These are phyloP conservation scores for Hestina assimilis DNA, from an alignment of 1,140 invertebrate species.

Conservation along the genomic window DNA sequence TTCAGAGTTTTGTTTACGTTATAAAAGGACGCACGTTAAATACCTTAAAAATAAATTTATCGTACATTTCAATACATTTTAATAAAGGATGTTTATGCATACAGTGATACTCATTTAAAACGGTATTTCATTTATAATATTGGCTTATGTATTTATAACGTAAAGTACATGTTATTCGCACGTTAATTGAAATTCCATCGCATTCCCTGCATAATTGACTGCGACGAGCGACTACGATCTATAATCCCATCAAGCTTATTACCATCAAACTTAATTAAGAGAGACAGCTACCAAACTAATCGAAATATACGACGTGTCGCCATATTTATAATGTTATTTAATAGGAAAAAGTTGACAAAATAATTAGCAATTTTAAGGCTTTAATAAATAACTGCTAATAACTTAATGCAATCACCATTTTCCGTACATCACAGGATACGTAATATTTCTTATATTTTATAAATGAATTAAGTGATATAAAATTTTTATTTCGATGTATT, in stretches of 20 bases:
- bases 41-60: too few relatives aligned
- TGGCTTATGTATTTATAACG: slow-evolving; percentile 1
- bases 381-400: too few relatives aligned
- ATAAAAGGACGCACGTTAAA: too few relatives aligned
- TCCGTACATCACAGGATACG: too few relatives aligned
- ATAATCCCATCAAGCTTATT: slow-evolving; percentile 16
- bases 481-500: not conserved
- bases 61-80: too few relatives aligned
- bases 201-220: slow-evolving; percentile 39
- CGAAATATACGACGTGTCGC: not conserved
- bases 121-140: not conserved
- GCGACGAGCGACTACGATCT: slow-evolving; percentile 17
- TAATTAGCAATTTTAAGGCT: too few relatives aligned
- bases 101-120: too few relatives aligned
- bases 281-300: slow-evolving; percentile 13
- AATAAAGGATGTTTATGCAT: too few relatives aligned
- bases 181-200: slow-evolving; percentile 53
- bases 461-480: not conserved
- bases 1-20: not conserved
- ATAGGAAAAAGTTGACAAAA: not conserved
- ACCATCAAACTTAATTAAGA: slow-evolving; percentile 22
- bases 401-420: too few relatives aligned
- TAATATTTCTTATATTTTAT: too few relatives aligned
- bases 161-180: slow-evolving; percentile 20
- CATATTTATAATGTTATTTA: not conserved